Conservation (phyloP, 2,797 vertebrate genomes). For the Propithecus deckenii region DNA sequence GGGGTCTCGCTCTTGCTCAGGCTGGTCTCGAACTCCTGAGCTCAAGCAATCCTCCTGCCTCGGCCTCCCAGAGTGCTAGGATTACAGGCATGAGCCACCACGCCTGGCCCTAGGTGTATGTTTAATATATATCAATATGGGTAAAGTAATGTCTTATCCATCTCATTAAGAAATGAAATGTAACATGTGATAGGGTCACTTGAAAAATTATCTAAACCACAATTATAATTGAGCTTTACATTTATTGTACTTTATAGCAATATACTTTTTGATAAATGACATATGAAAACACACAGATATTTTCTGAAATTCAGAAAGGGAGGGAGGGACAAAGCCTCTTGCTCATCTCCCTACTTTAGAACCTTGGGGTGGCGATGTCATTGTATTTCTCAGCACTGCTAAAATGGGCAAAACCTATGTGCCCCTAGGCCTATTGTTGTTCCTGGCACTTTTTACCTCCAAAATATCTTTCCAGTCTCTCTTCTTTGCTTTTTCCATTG, state of each 20-base stretch:
- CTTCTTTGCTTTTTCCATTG: not conserved
- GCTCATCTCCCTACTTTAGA: not conserved
- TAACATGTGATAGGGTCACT: not conserved
- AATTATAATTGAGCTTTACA: not conserved
- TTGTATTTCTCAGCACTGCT: not conserved
- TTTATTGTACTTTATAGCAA: not conserved
- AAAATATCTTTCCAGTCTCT: not conserved
- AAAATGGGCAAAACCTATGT: not conserved
- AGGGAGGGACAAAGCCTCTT: not conserved
- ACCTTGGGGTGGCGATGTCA: not conserved
- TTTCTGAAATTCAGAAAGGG: not conserved
- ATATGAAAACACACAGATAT: not conserved
- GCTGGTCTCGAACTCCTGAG: no score
- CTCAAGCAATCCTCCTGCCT: no score
- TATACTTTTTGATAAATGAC: not conserved
- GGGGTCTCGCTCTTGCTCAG: no score
- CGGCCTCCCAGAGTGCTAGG: no score
- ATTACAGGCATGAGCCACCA: no score
- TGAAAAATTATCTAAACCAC: constrained; percentile 7
- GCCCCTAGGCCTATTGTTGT: not conserved
- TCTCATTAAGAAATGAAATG: not conserved
- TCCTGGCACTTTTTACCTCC: not conserved
- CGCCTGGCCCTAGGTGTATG: no score
- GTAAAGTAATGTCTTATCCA: not conserved
- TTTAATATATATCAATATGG: not conserved